A percentile compares a stretch with the other conserved stretches of the same genome.
These are phyloP conservation scores for Drymonia ruficornis DNA, from an alignment of 2,888 invertebrate genomes.

Conservation along the genomic window DNA sequence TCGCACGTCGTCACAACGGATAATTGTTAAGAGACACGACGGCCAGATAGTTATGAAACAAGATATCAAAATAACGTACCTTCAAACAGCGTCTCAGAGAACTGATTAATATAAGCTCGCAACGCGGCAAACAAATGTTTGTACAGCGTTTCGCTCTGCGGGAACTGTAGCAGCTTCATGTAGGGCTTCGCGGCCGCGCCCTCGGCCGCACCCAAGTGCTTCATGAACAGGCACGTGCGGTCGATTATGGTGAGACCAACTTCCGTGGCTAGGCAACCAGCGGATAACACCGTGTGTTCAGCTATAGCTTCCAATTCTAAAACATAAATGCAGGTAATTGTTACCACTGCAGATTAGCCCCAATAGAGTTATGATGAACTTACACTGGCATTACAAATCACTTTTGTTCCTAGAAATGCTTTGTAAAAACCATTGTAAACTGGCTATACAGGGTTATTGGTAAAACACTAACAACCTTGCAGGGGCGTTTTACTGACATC, in stretches of 20 bases:
- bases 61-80: slow-evolving; percentile 75
- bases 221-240: slow-evolving; percentile 93
- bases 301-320: slow-evolving; percentile 74
- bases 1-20: too few relatives aligned
- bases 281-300: slow-evolving; percentile 71
- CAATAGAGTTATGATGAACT: too few relatives aligned
- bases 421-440: too few relatives aligned
- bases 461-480: too few relatives aligned
- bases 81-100: slow-evolving; percentile 92
- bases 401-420: too few relatives aligned
- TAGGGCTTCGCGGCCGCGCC: slow-evolving; percentile 94
- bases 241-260: slow-evolving; percentile 95
- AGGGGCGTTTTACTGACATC: too few relatives aligned
- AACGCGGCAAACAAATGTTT: slow-evolving; percentile 96
- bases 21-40: too few relatives aligned
- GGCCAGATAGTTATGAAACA: too few relatives aligned
- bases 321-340: slow-evolving; percentile 10
- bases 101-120: slow-evolving; percentile 96
- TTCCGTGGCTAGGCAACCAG: slow-evolving; percentile 91
- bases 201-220: slow-evolving; percentile 92
- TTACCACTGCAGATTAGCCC: background rate
- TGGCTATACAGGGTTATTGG: too few relatives aligned
- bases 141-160: slow-evolving; percentile 95
- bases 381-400: too few relatives aligned
- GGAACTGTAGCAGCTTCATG: slow-evolving; percentile 92